Evolutionary conservation across 2,113 vertebrate genomes (phyloP).

Genomic region (Melanostigma gelatinosum): DNA sequence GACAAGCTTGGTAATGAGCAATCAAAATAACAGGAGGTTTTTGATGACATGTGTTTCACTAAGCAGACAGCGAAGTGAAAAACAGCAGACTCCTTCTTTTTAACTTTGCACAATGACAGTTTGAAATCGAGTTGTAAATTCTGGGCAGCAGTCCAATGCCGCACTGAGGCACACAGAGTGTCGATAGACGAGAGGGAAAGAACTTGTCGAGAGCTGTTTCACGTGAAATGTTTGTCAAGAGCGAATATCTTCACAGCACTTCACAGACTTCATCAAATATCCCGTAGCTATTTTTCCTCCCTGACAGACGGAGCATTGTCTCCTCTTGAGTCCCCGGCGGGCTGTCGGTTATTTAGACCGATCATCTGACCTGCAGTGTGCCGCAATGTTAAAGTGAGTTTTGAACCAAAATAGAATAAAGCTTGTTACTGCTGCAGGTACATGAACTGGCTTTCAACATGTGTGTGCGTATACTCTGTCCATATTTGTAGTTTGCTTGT

Average conservation of each 20-base stretch:
- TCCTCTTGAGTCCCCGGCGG: conserved; percentile 9
- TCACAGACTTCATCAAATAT: conserved; percentile 45
- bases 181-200: background rate
- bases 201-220: conserved; percentile 9
- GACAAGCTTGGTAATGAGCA: conserved; percentile 34
- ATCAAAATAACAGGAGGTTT: conserved; percentile 19
- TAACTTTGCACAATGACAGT: conserved; percentile 1
- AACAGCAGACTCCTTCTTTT: background rate
- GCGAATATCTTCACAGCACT: conserved; percentile 29
- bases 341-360: conserved; percentile 26
- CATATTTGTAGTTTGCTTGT: background rate
- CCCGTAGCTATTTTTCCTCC: conserved; percentile 26
- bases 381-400: background rate
- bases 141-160: conserved; percentile 2
- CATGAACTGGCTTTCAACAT: background rate
- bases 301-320: conserved; percentile 36
- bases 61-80: conserved; percentile 13
- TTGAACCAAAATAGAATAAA: background rate
- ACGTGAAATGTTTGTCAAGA: conserved; percentile 11
- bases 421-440: background rate
- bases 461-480: background rate
- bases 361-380: conserved; percentile 28
- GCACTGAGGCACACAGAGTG: background rate
- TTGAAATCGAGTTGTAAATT: conserved; percentile 39
- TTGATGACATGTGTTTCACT: conserved; percentile 16